Evolutionary conservation across 2,113 vertebrate species (phyloP).

Genomic region (Promerops cafer): DNA sequence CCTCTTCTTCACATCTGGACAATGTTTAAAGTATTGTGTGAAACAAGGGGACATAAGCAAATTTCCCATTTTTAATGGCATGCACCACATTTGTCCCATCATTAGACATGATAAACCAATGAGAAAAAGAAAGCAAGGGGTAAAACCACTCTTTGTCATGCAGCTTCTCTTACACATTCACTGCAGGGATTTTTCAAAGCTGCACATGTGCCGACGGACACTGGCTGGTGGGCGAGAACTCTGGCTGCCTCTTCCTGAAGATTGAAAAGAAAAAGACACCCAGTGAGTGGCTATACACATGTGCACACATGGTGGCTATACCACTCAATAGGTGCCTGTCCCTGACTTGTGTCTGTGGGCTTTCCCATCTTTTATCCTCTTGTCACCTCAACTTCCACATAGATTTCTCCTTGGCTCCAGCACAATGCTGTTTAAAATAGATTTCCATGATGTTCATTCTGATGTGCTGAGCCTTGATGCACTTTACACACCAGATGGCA

Average conservation of each 20-base stretch:
- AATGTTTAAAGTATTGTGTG: slow-evolving; percentile 57
- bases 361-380: not conserved
- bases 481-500: not conserved
- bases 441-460: not conserved
- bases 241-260: slow-evolving; percentile 84
- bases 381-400: not conserved
- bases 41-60: slow-evolving; percentile 62
- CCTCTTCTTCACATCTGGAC: slow-evolving; percentile 64
- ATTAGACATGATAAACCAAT: slow-evolving; percentile 71
- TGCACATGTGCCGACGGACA: slow-evolving; percentile 83
- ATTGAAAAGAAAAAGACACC: slow-evolving; percentile 82
- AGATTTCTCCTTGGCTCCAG: not conserved
- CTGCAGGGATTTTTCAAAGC: slow-evolving; percentile 82
- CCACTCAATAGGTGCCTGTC: slow-evolving; percentile 61
- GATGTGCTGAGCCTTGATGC: not conserved
- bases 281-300: slow-evolving; percentile 72
- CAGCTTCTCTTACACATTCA: slow-evolving; percentile 85
- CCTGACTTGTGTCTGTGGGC: not conserved
- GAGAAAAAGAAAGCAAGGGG: slow-evolving; percentile 77
- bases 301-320: slow-evolving; percentile 59
- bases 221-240: slow-evolving; percentile 80
- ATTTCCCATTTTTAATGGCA: slow-evolving; percentile 68
- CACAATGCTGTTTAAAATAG: not conserved
- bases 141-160: slow-evolving; percentile 76
- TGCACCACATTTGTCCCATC: slow-evolving; percentile 72